Evolutionary conservation across 1,140 invertebrate species (phyloP), one percentile per base, ranked within the genome.

Genomic region (Drosophila teissieri): DNA sequence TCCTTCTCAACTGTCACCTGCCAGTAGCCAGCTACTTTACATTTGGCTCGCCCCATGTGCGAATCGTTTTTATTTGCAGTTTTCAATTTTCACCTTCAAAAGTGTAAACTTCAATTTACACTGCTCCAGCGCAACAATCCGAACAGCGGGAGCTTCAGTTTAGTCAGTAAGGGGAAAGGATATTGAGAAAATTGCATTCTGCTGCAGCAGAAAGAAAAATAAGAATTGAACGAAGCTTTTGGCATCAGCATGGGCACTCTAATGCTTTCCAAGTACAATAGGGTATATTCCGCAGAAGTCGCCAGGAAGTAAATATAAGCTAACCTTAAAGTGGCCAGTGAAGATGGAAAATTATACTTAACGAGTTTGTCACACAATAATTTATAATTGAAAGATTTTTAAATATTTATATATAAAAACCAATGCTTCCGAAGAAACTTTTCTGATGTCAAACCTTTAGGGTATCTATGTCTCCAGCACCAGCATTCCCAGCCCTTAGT

Each of bases 21-120:
- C 58, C 68, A 65, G 48, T 39, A 63, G 44, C 42, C 56, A 80
- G 83, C 84, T 88, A 88, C 83, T 88, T 88, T 89, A 77, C 83
- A 83, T 88, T 83, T 86, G 64, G 39, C 37, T 39, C 45, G 55
- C 31, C 40, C 61, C 67, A 80, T 83, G 65, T 88, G 79, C 53
- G 61, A 89, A 89, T 83, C 69, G 48, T 51, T 86, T 86, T 83
- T 80, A 81, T 77, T 83, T 75, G 65, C 72, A 60, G 65, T 89
- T 88, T 88, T 88, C 83, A 88, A 88, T 88, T 88, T 84, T 78
- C 84, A 89, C 84, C 83, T 83, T 73, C 58, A 58, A 69, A 79
- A 80, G 73, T 80, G 84, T 80, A 89, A 89, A 84, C 84, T 89
- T 73, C 80, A 77, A 88, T 89, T 88, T 89, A 78, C 75, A 73